Evolutionary conservation across 2,113 vertebrate genomes (phyloP).

Genomic region (Aphelocoma coerulescens): DNA sequence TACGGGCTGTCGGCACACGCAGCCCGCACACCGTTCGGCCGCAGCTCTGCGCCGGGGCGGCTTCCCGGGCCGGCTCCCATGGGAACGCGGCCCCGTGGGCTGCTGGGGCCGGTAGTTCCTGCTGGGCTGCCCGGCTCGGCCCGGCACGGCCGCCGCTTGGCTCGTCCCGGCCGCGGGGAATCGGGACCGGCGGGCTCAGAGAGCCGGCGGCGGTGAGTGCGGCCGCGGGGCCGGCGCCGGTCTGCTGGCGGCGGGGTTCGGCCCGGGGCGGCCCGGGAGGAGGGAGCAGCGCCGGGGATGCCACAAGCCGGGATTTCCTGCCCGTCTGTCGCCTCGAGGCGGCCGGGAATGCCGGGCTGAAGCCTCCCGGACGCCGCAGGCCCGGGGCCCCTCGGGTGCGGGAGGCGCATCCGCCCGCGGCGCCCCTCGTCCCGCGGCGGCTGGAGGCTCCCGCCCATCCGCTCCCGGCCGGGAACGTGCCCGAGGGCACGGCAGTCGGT

Average conservation of each 20-base stretch:
- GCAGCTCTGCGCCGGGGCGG: rapidly evolving
- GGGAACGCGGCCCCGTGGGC: not conserved
- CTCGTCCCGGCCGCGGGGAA: not conserved
- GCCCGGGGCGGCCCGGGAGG: no score
- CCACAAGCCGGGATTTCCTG: no score
- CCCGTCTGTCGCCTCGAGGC: not conserved
- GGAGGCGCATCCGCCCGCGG: no score
- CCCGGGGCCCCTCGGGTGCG: not conserved
- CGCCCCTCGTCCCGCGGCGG: no score
- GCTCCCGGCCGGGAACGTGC: rapidly evolving
- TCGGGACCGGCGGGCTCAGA: no score
- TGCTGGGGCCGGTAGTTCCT: not conserved
- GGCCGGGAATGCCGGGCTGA: not conserved
- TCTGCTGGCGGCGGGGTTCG: not conserved
- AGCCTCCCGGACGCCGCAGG: not conserved
- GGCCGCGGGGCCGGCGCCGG: not conserved
- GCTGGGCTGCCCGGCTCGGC: no score
- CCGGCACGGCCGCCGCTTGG: not conserved
- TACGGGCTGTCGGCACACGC: rapidly evolving
- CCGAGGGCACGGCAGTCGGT: rapidly evolving
- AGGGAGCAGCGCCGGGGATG: not conserved
- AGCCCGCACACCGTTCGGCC: rapidly evolving
- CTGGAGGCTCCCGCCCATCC: rapidly evolving
- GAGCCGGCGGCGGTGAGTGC: not conserved
- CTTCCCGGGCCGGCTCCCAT: not conserved